Evolutionary conservation across 2,113 vertebrate species (phyloP).

Genomic region (Globicephala melas): DNA sequence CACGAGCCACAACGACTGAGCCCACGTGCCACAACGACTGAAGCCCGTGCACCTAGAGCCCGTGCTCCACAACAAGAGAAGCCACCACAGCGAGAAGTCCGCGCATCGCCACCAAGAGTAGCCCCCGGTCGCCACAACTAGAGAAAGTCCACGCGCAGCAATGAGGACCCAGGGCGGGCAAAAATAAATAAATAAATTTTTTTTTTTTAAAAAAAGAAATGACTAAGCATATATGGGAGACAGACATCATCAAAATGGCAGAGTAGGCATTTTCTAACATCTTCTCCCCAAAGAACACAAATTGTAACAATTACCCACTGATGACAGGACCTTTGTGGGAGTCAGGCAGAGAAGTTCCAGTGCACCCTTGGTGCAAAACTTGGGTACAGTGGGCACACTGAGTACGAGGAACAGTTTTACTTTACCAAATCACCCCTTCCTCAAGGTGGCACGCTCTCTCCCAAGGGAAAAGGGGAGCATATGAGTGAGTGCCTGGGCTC

Average conservation of each 20-base stretch:
- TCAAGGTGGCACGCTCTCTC: background rate
- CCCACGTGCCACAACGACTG: too few relatives aligned
- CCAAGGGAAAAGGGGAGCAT: background rate
- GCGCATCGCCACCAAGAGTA: rapidly evolving
- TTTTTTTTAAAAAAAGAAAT: background rate
- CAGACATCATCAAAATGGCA: background rate
- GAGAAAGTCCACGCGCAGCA: too few relatives aligned
- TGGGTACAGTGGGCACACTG: background rate
- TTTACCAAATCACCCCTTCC: background rate
- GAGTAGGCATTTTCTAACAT: background rate
- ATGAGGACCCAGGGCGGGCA: too few relatives aligned
- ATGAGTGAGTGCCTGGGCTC: background rate
- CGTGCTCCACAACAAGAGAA: too few relatives aligned
- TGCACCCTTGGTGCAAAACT: background rate
- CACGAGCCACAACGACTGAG: too few relatives aligned
- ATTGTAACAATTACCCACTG: background rate
- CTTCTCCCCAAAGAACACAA: background rate
- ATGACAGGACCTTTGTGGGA: background rate
- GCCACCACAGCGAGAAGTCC: too few relatives aligned
- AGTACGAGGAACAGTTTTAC: background rate
- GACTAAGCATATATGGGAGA: background rate
- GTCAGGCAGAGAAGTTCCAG: background rate
- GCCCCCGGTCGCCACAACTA: too few relatives aligned
- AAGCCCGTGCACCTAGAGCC: too few relatives aligned
- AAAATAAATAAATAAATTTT: too few relatives aligned